These are phyloP conservation scores for Xenopus laevis DNA, from an alignment of 2,113 vertebrate genomes.

Conservation along the genomic window DNA sequence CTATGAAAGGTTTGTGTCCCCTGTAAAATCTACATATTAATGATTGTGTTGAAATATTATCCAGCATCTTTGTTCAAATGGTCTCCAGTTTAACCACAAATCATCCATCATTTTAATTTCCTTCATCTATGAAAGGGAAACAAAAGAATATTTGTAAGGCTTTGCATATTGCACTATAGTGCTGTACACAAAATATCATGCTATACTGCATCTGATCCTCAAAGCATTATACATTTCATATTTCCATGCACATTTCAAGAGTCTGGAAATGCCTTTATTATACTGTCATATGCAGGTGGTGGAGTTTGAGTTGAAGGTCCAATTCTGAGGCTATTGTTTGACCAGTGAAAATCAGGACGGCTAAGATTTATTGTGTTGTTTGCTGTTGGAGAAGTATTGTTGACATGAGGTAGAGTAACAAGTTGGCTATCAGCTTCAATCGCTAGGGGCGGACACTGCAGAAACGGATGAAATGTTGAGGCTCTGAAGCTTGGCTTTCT, in stretches of 20 bases:
- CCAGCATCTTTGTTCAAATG: no score
- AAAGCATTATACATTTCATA: no score
- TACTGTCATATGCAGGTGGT: conserved; percentile 88
- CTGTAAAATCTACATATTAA: no score
- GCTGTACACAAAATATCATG: no score
- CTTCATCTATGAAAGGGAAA: no score
- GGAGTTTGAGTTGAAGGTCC: conserved; percentile 75
- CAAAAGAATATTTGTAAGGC: no score
- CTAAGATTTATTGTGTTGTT: conserved; percentile 57
- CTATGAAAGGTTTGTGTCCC: no score
- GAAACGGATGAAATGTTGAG: conserved; percentile 92
- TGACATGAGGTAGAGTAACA: conserved; percentile 73
- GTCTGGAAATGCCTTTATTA: conserved; percentile 92
- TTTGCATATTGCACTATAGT: no score
- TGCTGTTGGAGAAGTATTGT: conserved; percentile 55
- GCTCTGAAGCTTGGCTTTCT: conserved; percentile 89
- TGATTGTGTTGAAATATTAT: no score
- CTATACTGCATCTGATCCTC: no score
- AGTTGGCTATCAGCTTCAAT: conserved; percentile 83
- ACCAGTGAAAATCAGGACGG: conserved; percentile 84
- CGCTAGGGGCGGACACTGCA: conserved; percentile 82
- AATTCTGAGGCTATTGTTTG: conserved; percentile 70
- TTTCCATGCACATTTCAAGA: conserved; percentile 57
- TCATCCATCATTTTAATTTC: no score
- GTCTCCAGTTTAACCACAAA: no score